A percentile compares a stretch with the other conserved stretches of the same genome.
Conservation (phyloP, 2,113 vertebrate species). For the Macquaria ambigua region DNA sequence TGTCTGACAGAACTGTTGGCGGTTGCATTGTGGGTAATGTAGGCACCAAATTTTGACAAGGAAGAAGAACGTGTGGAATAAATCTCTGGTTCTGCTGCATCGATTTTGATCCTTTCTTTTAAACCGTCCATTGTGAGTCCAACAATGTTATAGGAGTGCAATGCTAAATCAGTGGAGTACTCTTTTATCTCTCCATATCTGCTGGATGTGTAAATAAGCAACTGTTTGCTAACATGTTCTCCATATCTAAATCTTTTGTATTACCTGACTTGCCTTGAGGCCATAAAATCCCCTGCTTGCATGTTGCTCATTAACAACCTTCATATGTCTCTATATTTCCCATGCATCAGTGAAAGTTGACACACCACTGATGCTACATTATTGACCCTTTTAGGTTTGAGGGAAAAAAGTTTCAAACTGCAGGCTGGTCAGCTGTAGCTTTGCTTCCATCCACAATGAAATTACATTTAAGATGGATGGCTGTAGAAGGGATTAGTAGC, state of each 20-base stretch:
- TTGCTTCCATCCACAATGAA: conserved; percentile 8
- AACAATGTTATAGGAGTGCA: too few species aligned
- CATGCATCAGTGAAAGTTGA: background rate
- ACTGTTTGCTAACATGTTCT: too few species aligned
- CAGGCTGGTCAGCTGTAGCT: background rate
- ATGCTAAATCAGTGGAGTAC: too few species aligned
- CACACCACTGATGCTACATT: background rate
- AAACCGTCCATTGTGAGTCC: too few species aligned
- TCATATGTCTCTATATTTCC: background rate
- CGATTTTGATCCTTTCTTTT: too few species aligned
- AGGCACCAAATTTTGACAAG: background rate
- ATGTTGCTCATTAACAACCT: background rate
- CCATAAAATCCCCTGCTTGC: background rate
- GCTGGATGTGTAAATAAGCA: too few species aligned
- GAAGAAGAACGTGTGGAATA: background rate
- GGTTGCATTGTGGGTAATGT: background rate
- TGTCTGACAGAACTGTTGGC: background rate
- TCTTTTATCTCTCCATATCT: too few species aligned
- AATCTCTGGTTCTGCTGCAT: background rate
- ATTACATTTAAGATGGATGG: conserved; percentile 5
- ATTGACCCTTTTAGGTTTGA: background rate
- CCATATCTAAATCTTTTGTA: too few species aligned
- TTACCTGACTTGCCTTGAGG: too few species aligned
- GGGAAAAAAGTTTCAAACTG: background rate
- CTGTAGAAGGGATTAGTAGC: background rate